Evolutionary conservation across 2,113 vertebrate species (phyloP), one percentile per base, ranked within the genome.

Genomic region (Myotis lucifugus): DNA sequence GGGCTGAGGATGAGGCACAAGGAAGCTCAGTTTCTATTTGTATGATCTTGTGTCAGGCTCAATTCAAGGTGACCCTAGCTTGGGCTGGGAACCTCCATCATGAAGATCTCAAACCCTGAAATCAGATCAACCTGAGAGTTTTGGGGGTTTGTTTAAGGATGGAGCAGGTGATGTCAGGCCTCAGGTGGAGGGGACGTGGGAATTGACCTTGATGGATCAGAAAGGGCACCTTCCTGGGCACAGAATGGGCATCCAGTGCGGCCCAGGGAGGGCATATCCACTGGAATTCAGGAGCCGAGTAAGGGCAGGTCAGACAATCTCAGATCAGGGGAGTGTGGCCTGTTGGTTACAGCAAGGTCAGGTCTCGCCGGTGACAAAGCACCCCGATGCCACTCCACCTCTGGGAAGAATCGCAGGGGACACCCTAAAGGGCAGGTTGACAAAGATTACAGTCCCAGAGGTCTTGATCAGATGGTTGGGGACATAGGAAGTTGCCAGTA

Each of bases 101-200:
- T 2, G 14, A 84, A 25, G 13, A 7, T 5, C 10, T 9, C 10
- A 14, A 23, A 21, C 12, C 40, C 12, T 34, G 23, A 77, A 8
- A 1, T 29, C 12, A 37, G 8, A 25, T 17, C 5, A 11, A 8
- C 13, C 56, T 40, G 23, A 61, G 12, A 59, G 5, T 25, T 40
- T 52, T 2, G 6, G 5, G 9, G 17, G 9, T 13, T 8, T 4
- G 6, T 9, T 78, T 42, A 61, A 18, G 59, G 8, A 48, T 34
- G 37, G 27, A 70, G 42, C 12, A 2, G 23, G 25, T 15, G 8
- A n/a, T 1, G 3, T 23, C 85, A 67, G 13, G 3, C 34, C 13
- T 3, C 21, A 2, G 12, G 37, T 13, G 8, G 37, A 32, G 0
- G 5, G 18, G 12, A n/a, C 5, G 9, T 0, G 0, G 18, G 14